A percentile compares a stretch with the other conserved stretches of the same genome.
These are phyloP conservation scores for Acleris holmiana DNA, from an alignment of 2,888 invertebrate species.

Conservation along the genomic window DNA sequence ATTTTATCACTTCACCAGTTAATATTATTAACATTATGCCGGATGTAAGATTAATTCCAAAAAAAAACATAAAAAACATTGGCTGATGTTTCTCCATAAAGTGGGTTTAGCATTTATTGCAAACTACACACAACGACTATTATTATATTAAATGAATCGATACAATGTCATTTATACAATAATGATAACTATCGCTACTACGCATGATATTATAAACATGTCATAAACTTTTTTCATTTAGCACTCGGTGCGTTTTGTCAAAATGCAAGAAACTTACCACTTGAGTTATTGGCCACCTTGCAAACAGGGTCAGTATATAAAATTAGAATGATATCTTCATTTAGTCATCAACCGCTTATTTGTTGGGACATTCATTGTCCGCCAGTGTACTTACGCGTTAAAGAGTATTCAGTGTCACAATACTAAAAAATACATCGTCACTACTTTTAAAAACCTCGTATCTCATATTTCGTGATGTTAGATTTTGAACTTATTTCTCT, in stretches of 20 bases:
- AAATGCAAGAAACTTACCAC: neutral
- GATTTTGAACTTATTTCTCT: no score
- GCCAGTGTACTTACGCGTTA: no score
- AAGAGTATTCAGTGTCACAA: no score
- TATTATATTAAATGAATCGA: slow-evolving; percentile 33
- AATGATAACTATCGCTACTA: slow-evolving; percentile 36
- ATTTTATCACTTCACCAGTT: no score
- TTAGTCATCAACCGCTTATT: no score
- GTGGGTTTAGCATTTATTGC: slow-evolving; percentile 5
- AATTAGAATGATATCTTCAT: no score
- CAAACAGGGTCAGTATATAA: no score
- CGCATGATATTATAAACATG: slow-evolving; percentile 30
- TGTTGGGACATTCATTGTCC: no score
- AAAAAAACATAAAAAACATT: neutral
- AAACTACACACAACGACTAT: slow-evolving; percentile 39
- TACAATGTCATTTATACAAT: slow-evolving; percentile 41
- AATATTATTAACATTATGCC: neutral
- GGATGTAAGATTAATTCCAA: neutral
- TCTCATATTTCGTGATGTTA: no score
- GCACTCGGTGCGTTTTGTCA: slow-evolving; percentile 39
- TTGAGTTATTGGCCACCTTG: neutral
- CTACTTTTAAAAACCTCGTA: no score
- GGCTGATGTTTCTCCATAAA: neutral
- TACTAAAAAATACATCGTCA: no score
- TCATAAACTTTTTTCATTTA: slow-evolving; percentile 44